Conservation (phyloP, 1,140 invertebrate species). For the Melanaphis sacchari region DNA sequence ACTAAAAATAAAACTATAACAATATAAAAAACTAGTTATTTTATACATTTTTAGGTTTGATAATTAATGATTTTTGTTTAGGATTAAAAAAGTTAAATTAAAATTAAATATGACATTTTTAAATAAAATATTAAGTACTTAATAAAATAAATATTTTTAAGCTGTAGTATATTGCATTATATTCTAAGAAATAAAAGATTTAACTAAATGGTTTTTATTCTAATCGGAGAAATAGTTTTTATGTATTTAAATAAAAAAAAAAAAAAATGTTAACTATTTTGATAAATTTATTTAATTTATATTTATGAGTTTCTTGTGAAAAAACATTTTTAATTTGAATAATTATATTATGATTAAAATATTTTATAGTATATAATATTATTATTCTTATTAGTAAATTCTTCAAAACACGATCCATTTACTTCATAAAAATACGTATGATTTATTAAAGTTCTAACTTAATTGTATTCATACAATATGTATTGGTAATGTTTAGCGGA, state of each 20-base stretch:
- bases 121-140: too few relatives aligned
- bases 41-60: too few relatives aligned
- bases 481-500: too few relatives aligned
- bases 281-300: neutral
- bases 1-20: too few relatives aligned
- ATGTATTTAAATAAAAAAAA: neutral
- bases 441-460: neutral
- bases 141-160: neutral
- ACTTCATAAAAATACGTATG: too few relatives aligned
- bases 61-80: neutral
- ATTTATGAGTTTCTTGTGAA: neutral
- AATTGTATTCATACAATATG: neutral
- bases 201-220: neutral
- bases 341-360: neutral
- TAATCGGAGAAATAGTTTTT: neutral
- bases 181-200: neutral
- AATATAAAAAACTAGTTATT: too few relatives aligned
- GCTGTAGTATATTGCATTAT: neutral
- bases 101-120: neutral
- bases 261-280: neutral
- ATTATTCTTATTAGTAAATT: too few relatives aligned
- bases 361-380: too few relatives aligned
- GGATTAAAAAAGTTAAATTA: neutral
- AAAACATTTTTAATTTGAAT: neutral
- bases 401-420: too few relatives aligned